Evolutionary conservation across 2,113 vertebrate species (phyloP).

Genomic region (Callaeas wilsoni): DNA sequence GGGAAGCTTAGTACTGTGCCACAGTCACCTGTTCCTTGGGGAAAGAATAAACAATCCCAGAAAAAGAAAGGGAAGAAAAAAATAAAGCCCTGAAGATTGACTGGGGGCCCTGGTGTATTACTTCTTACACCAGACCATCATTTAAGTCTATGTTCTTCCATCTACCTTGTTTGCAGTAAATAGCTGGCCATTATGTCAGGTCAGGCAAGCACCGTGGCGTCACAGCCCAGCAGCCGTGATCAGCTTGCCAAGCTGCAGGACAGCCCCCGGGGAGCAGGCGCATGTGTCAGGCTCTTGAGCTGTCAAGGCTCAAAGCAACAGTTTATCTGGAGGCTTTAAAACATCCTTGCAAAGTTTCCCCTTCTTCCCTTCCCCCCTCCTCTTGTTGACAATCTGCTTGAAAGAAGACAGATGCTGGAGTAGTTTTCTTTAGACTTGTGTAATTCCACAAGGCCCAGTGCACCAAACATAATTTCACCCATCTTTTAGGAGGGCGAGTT

Average conservation of each 20-base stretch:
- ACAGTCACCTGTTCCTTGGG: conserved; percentile 64
- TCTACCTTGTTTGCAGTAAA: conserved; percentile 88
- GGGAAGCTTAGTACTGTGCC: conserved; percentile 53
- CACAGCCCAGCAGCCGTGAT: conserved; percentile 71
- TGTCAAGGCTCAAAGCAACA: conserved; percentile 75
- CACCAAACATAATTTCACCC: conserved; percentile 60
- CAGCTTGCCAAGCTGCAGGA: conserved; percentile 49
- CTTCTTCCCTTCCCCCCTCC: conserved; percentile 4
- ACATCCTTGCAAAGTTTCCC: conserved; percentile 56
- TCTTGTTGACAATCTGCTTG: conserved; percentile 74
- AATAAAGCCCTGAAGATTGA: conserved; percentile 62
- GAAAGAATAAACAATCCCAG: conserved; percentile 64
- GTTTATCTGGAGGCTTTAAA: conserved; percentile 75
- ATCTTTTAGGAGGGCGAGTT: conserved; percentile 55
- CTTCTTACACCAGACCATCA: conserved; percentile 79
- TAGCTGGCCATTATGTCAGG: conserved; percentile 85
- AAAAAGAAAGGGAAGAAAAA: neutral
- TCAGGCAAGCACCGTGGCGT: conserved; percentile 73
- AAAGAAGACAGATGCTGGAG: conserved; percentile 78
- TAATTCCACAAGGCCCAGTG: conserved; percentile 68
- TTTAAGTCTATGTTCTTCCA: conserved; percentile 82
- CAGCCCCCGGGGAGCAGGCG: conserved; percentile 31
- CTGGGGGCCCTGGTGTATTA: conserved; percentile 64
- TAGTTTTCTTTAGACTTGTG: conserved; percentile 76
- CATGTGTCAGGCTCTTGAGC: conserved; percentile 72